Conservation (phyloP, 2,113 vertebrate species). For the Scytalopus superciliaris region DNA sequence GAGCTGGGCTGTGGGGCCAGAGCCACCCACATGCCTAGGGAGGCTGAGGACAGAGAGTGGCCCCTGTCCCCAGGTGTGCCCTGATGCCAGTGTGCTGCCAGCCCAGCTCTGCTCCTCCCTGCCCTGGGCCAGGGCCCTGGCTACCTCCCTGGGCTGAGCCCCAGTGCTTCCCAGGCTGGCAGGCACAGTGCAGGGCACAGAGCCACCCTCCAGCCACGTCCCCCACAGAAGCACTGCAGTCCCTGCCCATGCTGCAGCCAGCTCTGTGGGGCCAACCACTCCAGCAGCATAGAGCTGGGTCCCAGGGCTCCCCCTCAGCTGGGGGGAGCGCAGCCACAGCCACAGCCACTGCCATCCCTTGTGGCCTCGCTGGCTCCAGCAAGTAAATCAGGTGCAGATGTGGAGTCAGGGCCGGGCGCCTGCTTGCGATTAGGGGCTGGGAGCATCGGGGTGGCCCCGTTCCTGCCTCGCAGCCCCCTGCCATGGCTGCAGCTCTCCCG, state of each 20-base stretch:
- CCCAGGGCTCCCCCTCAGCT: fast-evolving
- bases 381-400: conserved; percentile 46
- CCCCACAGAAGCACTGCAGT: background rate
- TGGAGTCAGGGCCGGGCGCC: background rate
- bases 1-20: background rate
- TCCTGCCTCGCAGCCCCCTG: background rate
- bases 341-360: background rate
- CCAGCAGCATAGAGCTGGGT: background rate
- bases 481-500: fast-evolving
- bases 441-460: background rate
- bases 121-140: background rate
- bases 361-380: background rate
- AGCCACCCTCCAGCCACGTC: background rate
- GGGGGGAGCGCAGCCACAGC: fast-evolving
- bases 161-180: background rate
- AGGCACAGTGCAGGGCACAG: background rate
- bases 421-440: conserved; percentile 25
- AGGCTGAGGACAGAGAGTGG: background rate
- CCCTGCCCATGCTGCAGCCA: background rate
- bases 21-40: fast-evolving
- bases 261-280: background rate
- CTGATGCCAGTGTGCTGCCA: fast-evolving
- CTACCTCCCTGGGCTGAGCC: background rate
- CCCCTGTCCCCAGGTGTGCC: background rate
- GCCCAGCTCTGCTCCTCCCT: background rate